Percentiles rank a stretch among this genome's conserved stretches.
These are phyloP conservation scores for Origma solitaria DNA, from an alignment of 2,113 vertebrate species.

Conservation along the genomic window DNA sequence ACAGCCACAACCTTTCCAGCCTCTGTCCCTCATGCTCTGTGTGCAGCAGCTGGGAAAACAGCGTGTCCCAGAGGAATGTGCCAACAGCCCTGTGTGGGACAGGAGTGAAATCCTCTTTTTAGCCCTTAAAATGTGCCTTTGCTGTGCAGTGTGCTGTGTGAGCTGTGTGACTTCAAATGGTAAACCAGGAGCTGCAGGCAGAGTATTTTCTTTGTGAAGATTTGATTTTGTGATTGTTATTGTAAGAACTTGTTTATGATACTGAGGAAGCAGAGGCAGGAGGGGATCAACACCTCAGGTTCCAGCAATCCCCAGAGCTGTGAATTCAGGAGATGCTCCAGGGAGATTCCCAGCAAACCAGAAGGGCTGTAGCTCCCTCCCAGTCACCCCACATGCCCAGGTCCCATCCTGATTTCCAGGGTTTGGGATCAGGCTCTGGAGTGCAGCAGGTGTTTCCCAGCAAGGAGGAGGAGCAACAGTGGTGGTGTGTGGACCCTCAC, in stretches of 20 bases:
- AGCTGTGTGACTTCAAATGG: not conserved
- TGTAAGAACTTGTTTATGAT: not conserved
- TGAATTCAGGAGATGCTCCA: not conserved
- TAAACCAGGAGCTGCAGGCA: not conserved
- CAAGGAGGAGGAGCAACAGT: not conserved
- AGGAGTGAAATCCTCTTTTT: not conserved
- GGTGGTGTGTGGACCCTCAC: not conserved
- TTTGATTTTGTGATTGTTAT: not conserved
- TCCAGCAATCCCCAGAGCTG: not conserved
- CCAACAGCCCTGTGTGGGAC: not conserved
- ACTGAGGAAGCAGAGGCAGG: not conserved
- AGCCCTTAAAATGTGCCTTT: not conserved
- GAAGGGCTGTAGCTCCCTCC: not conserved
- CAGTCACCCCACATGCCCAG: rapidly evolving
- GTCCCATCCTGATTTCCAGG: not conserved
- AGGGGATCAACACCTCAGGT: not conserved
- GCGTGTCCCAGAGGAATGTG: not conserved
- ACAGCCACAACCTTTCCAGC: not conserved
- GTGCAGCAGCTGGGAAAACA: not conserved
- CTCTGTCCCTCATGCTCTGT: not conserved
- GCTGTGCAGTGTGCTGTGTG: not conserved
- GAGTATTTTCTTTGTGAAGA: not conserved
- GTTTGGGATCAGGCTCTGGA: not conserved
- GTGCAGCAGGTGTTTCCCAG: not conserved
- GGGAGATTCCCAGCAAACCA: not conserved